Evolutionary conservation across 1,140 invertebrate species (phyloP), one percentile per base, ranked within the genome.

Genomic region (Leptonema lineaticorne): DNA sequence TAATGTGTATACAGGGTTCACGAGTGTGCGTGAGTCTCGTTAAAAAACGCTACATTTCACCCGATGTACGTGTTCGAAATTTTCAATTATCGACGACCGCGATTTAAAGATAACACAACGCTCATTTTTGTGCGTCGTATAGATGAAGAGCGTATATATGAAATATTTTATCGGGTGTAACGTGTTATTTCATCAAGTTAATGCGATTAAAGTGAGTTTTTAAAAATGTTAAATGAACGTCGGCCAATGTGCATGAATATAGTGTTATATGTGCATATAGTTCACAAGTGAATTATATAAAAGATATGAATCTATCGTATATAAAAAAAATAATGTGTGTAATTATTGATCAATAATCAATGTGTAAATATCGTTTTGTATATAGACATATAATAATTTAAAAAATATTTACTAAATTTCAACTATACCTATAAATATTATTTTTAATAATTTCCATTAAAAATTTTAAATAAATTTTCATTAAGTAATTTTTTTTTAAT

Each of bases 171-270:
- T 53, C 50, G 50, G n/a, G 50, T n/a, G 22, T 26, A 53, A 53
- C 50, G 50, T 53, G 50, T 53, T 53, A 53, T 53, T 53, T 53
- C 50, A 53, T 53, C 50, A 53, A 24, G 22, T 53, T 53, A 53
- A 53, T 53, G 14, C 50, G 50, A 53, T 53, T 53, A 53, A 53
- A 24, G n/a, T 53, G 18, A 14, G 18, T 24, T 53, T 53, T 53
- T 8, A 53, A 53, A 53, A 53, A 11, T 26, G 9, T 53, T 53
- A 20, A 11, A n/a, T n/a, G n/a, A n/a, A n/a, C n/a, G n/a, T n/a
- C n/a, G n/a, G n/a, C n/a, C n/a, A n/a, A n/a, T n/a, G n/a, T n/a
- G n/a, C n/a, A n/a, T n/a, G n/a, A n/a, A n/a, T n/a, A n/a, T n/a
- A n/a, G n/a, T n/a, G n/a, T n/a, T n/a, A n/a, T n/a, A n/a, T n/a